Evolutionary conservation across 2,113 vertebrate genomes (phyloP).

Genomic region (Dolichallabes microphthalmus): DNA sequence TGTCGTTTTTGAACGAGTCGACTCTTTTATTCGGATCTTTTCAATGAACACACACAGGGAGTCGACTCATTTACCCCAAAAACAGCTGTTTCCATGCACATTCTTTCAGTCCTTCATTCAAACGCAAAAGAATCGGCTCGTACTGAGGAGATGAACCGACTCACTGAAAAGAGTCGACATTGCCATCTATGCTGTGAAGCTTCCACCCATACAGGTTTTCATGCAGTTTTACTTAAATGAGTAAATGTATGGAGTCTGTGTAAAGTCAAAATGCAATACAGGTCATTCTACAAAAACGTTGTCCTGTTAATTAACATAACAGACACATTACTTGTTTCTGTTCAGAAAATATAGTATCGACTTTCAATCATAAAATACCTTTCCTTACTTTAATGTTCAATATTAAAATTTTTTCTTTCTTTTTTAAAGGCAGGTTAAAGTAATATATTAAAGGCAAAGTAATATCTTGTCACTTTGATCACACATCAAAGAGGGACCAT

Average conservation of each 20-base stretch:
- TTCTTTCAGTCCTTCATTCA: neutral
- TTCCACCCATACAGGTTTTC: neutral
- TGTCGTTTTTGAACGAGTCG: neutral
- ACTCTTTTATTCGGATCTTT: neutral
- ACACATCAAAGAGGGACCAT: too few species aligned
- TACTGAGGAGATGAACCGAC: neutral
- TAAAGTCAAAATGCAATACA: too few species aligned
- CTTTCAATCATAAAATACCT: too few species aligned
- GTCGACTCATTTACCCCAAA: neutral
- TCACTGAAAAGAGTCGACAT: neutral
- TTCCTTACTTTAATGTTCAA: too few species aligned
- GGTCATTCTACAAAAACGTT: too few species aligned
- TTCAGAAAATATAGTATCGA: too few species aligned
- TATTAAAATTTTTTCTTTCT: too few species aligned
- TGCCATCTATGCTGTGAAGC: neutral
- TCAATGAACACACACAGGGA: neutral
- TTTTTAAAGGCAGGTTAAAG: too few species aligned
- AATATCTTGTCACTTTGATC: too few species aligned
- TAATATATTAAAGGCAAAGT: too few species aligned
- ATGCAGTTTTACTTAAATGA: neutral
- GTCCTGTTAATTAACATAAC: too few species aligned
- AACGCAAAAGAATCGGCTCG: neutral
- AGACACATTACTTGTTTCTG: too few species aligned
- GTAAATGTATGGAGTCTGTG: neutral
- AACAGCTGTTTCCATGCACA: neutral